Conservation (phyloP, 1,140 invertebrate genomes). For the Fopius arisanus region DNA sequence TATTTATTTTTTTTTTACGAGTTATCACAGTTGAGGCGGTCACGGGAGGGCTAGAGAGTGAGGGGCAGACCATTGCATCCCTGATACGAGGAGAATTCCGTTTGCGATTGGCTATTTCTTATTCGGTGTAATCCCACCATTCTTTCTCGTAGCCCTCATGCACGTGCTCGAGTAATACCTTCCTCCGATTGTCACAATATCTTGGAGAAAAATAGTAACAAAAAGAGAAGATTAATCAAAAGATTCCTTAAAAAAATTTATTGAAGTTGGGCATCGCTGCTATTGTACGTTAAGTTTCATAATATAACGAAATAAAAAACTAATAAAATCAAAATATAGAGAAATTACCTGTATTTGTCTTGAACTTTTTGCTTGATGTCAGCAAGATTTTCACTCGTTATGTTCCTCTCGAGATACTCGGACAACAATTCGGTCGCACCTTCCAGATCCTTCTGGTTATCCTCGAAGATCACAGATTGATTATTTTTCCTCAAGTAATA, state of each 20-base stretch:
- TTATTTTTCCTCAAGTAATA: conserved; percentile 98
- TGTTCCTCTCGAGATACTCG: conserved; percentile 97
- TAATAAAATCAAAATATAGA: conserved; percentile 13
- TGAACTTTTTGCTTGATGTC: conserved; percentile 99
- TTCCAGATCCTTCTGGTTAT: conserved; percentile 98
- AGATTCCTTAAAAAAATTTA: too few species aligned
- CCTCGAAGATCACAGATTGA: conserved; percentile 98
- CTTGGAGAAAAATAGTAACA: conserved; percentile 67
- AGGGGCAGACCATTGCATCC: conserved; percentile 35
- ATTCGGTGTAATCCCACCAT: conserved; percentile 95
- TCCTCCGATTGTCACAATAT: conserved; percentile 95
- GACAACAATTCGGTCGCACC: conserved; percentile 95
- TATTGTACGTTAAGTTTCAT: too few species aligned
- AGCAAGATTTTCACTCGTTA: conserved; percentile 95
- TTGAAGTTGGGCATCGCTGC: too few species aligned
- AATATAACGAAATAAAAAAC: too few species aligned
- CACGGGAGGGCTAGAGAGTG: conserved; percentile 38
- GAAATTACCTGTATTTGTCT: conserved; percentile 92
- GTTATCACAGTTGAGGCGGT: conserved; percentile 62
- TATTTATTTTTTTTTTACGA: conserved; percentile 39
- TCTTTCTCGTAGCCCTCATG: conserved; percentile 99
- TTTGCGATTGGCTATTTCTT: conserved; percentile 45
- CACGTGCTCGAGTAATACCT: conserved; percentile 94
- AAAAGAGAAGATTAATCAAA: conserved; percentile 24
- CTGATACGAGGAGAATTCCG: conserved; percentile 15